Evolutionary conservation across 1,140 invertebrate species (phyloP).

Genomic region (Pseudomyrmex dendroicus): DNA sequence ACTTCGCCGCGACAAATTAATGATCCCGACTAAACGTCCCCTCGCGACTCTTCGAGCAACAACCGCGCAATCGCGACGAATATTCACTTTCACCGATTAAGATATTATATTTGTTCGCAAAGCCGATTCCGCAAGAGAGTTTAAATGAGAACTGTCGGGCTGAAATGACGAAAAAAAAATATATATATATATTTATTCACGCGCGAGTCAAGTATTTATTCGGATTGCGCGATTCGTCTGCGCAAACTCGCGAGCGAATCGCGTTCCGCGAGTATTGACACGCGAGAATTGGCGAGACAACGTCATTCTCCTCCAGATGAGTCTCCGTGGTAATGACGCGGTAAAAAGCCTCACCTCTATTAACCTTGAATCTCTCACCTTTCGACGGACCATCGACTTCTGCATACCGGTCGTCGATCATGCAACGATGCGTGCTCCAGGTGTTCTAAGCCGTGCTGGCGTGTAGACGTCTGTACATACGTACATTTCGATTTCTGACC

Average conservation of each 20-base stretch:
- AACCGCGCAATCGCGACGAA: slow-evolving; percentile 13
- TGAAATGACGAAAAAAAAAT: neutral
- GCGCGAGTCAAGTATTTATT: too few relatives aligned
- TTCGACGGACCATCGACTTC: slow-evolving; percentile 68
- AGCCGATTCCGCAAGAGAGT: neutral
- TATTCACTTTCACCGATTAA: slow-evolving; percentile 32
- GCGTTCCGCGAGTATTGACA: neutral
- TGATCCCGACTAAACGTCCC: slow-evolving; percentile 22
- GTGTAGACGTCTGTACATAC: neutral
- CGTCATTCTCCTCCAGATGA: slow-evolving; percentile 2
- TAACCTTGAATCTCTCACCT: slow-evolving; percentile 74
- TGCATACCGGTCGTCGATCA: slow-evolving; percentile 68
- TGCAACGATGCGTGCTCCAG: slow-evolving; percentile 46
- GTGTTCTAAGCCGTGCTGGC: slow-evolving; percentile 38
- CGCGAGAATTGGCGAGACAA: neutral
- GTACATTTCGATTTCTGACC: slow-evolving; percentile 61
- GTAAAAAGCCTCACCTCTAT: slow-evolving; percentile 71
- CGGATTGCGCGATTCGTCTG: too few relatives aligned
- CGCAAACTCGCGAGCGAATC: too few relatives aligned
- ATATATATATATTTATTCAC: neutral
- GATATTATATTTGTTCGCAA: slow-evolving; percentile 2
- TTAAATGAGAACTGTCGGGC: neutral
- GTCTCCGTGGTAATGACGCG: slow-evolving; percentile 46
- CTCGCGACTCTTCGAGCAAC: slow-evolving; percentile 20
- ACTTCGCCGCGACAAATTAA: slow-evolving; percentile 56